A percentile compares a stretch with the other conserved stretches of the same genome.
Evolutionary conservation across 2,113 vertebrate genomes (phyloP).

Genomic region (Rana temporaria): DNA sequence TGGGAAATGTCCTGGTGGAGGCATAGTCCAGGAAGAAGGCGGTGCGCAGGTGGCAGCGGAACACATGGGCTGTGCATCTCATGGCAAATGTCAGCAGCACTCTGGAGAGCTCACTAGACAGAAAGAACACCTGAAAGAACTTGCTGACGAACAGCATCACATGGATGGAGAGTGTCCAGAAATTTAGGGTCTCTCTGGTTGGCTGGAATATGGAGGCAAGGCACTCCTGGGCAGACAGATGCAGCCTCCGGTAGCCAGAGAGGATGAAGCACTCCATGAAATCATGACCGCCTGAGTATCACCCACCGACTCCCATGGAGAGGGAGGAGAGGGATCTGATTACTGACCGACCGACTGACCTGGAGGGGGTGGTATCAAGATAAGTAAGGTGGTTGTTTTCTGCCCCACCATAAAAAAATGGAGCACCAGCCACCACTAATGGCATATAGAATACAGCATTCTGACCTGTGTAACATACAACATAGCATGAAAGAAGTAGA

Average conservation of each 20-base stretch:
- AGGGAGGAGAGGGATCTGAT: too few relatives aligned
- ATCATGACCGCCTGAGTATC: too few relatives aligned
- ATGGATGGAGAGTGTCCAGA: conserved; percentile 83
- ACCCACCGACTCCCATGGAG: too few relatives aligned
- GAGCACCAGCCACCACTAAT: too few relatives aligned
- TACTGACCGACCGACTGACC: too few relatives aligned
- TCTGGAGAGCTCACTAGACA: conserved; percentile 72
- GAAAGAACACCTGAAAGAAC: conserved; percentile 74
- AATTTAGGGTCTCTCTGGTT: conserved; percentile 83
- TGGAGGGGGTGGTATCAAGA: too few relatives aligned
- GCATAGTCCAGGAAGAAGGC: conserved; percentile 82
- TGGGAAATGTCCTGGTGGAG: too few relatives aligned
- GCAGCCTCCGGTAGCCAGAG: conserved; percentile 79
- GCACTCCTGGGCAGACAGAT: conserved; percentile 77
- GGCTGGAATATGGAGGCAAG: conserved; percentile 80
- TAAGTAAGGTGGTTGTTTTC: too few relatives aligned
- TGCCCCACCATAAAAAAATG: too few relatives aligned
- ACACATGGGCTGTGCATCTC: conserved; percentile 82
- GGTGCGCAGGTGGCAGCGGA: conserved; percentile 80
- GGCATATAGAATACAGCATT: too few relatives aligned
- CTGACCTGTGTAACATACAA: too few relatives aligned
- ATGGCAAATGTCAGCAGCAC: conserved; percentile 80
- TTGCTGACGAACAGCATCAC: conserved; percentile 77
- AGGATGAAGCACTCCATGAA: conserved; percentile 83
- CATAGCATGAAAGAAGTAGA: too few relatives aligned